Percentiles rank a stretch among this genome's conserved stretches.
phyloP scores from a whole-genome alignment of 2,113 vertebrate species.

The Tiliqua scincoides region DNA sequence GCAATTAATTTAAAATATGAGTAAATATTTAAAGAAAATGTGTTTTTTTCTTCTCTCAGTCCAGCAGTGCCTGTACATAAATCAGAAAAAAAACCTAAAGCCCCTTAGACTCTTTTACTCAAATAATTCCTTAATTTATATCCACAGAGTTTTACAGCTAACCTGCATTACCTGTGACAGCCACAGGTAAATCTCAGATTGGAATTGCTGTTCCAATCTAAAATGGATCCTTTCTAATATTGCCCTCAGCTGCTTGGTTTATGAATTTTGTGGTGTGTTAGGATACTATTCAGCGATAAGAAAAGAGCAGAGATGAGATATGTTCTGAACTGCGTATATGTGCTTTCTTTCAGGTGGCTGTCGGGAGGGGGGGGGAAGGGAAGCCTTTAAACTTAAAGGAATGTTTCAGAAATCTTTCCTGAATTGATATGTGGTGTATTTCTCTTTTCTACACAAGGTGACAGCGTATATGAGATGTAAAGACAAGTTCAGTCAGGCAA shows the following conservation, averaged over 20 bases:
- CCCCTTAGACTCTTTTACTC: constrained; percentile 48
- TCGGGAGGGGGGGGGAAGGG: constrained; percentile 55
- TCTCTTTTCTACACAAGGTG: constrained; percentile 73
- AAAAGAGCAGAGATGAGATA: constrained; percentile 73
- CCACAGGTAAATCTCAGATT: constrained; percentile 72
- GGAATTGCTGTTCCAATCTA: constrained; percentile 70
- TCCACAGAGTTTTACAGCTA: constrained; percentile 55
- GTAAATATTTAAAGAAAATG: constrained; percentile 21
- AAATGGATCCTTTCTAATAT: constrained; percentile 69
- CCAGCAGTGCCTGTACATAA: background rate
- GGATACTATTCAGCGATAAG: constrained; percentile 68
- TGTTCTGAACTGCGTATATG: constrained; percentile 63
- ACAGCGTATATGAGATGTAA: constrained; percentile 75
- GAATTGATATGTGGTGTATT: constrained; percentile 73
- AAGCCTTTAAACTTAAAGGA: constrained; percentile 74
- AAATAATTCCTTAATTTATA: constrained; percentile 59
- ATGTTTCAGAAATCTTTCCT: constrained; percentile 58
- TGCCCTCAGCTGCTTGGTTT: constrained; percentile 57
- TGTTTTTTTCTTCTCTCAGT: background rate
- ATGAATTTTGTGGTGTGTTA: constrained; percentile 64
- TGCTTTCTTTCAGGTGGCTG: constrained; percentile 59
- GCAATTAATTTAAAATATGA: constrained; percentile 5
- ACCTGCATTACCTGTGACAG: constrained; percentile 60
- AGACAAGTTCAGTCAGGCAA: constrained; percentile 80
- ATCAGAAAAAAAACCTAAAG: constrained; percentile 40